phyloP scores from a whole-genome alignment of 2,797 vertebrate genomes.

The Anableps anableps region DNA sequence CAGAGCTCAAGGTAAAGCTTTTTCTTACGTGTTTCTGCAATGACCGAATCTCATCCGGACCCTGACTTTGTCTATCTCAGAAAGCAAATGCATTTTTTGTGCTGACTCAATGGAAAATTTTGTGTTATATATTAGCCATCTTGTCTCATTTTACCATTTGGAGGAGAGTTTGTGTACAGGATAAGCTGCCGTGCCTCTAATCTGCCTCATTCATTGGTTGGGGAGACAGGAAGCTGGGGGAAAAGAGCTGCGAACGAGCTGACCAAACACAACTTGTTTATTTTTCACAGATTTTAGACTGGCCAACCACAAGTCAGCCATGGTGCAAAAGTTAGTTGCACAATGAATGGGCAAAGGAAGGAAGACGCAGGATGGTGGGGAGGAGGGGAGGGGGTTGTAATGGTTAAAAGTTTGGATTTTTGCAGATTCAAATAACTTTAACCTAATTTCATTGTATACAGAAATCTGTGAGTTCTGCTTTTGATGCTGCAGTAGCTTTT shows the following conservation, averaged over 20 bases:
- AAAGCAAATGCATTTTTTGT: background rate
- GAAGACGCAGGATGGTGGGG: slow-evolving; percentile 10
- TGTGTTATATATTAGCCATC: slow-evolving; percentile 31
- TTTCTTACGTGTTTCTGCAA: background rate
- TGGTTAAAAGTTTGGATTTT: slow-evolving; percentile 28
- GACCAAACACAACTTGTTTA: slow-evolving; percentile 72
- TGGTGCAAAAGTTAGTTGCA: slow-evolving; percentile 47
- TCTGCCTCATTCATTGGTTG: slow-evolving; percentile 58
- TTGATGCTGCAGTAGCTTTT: background rate
- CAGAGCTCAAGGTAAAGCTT: background rate
- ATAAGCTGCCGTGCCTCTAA: slow-evolving; percentile 55
- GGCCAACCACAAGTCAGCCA: slow-evolving; percentile 53
- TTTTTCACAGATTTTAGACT: slow-evolving; percentile 71
- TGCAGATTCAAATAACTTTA: slow-evolving; percentile 6
- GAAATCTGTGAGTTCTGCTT: background rate
- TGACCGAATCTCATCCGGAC: background rate
- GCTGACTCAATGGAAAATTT: slow-evolving; percentile 2
- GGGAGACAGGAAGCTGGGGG: slow-evolving; percentile 49
- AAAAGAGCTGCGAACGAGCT: slow-evolving; percentile 48
- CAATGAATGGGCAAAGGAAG: slow-evolving; percentile 32
- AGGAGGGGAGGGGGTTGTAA: background rate
- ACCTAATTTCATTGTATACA: background rate
- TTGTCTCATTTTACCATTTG: slow-evolving; percentile 43
- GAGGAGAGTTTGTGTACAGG: slow-evolving; percentile 45
- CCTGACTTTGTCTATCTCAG: background rate